Conservation (phyloP, 2,888 invertebrate genomes). For the Amphipoea oculea region DNA sequence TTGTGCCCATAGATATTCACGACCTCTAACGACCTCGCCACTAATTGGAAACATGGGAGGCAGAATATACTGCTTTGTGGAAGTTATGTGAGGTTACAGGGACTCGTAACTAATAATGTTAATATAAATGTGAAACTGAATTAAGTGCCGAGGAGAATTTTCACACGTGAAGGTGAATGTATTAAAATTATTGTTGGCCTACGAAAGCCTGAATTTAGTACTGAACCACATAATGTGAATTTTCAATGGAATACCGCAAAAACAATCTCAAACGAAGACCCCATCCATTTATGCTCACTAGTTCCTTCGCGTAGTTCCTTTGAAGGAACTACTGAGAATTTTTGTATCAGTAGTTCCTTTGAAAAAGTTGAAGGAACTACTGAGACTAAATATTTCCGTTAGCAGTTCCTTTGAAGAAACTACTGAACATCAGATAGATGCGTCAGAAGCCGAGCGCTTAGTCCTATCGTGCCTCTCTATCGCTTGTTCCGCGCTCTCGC, state of each 20-base stretch:
- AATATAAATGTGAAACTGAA: conserved; percentile 1
- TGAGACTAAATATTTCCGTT: no score
- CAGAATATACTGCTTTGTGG: conserved; percentile 15
- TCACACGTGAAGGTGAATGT: not conserved
- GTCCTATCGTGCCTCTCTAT: no score
- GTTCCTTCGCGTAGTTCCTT: no score
- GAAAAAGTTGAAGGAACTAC: no score
- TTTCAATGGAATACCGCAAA: no score
- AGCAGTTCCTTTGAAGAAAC: no score
- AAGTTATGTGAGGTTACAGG: conserved; percentile 12
- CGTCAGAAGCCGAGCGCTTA: no score
- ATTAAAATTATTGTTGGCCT: not conserved
- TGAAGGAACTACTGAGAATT: no score
- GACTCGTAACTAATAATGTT: not conserved
- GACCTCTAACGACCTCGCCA: conserved; percentile 36
- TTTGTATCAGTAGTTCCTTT: no score
- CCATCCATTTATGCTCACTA: no score
- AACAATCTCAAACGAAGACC: not conserved
- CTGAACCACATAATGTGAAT: not conserved
- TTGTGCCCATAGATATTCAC: conserved; percentile 53
- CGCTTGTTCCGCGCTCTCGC: no score
- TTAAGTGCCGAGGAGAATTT: not conserved
- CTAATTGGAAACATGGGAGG: conserved; percentile 45
- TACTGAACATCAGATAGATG: no score
- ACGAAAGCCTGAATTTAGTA: not conserved